Evolutionary conservation across 2,797 vertebrate genomes (phyloP).

Genomic region (Scarus forsteni): DNA sequence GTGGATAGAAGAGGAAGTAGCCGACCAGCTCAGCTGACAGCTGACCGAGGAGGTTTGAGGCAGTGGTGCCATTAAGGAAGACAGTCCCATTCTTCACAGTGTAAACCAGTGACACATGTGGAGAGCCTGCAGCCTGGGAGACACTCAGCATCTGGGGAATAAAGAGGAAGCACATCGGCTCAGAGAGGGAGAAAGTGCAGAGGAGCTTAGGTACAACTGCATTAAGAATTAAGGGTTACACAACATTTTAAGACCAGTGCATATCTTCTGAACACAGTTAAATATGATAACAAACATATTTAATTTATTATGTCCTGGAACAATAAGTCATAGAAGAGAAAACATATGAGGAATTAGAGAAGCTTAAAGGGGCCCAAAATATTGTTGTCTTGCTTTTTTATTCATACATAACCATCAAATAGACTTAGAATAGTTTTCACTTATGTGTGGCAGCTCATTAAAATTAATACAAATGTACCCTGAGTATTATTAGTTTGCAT

Average conservation of each 20-base stretch:
- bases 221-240: constrained; percentile 3
- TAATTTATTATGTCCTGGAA: constrained; percentile 22
- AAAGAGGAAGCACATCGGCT: constrained; percentile 15
- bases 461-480: constrained; percentile 60
- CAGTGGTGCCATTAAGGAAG: constrained; percentile 91
- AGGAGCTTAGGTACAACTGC: constrained; percentile 1
- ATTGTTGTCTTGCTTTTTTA: constrained; percentile 22
- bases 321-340: constrained; percentile 22
- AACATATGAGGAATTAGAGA: constrained; percentile 26
- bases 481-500: constrained; percentile 68
- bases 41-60: constrained; percentile 94
- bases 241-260: constrained; percentile 7
- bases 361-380: constrained; percentile 34
- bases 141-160: constrained; percentile 90
- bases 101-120: constrained; percentile 93
- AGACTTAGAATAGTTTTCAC: constrained; percentile 44
- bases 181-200: constrained; percentile 9
- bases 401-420: constrained; percentile 43
- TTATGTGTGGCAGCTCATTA: constrained; percentile 64
- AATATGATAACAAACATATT: constrained; percentile 2
- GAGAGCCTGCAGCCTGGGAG: constrained; percentile 85
- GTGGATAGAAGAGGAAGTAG: constrained; percentile 97
- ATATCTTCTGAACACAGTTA: constrained; percentile 7
- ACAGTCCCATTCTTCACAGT: constrained; percentile 91
- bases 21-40: constrained; percentile 96